These are phyloP conservation scores for Idaea dimidiata DNA, from an alignment of 2,888 invertebrate genomes.

Conservation along the genomic window DNA sequence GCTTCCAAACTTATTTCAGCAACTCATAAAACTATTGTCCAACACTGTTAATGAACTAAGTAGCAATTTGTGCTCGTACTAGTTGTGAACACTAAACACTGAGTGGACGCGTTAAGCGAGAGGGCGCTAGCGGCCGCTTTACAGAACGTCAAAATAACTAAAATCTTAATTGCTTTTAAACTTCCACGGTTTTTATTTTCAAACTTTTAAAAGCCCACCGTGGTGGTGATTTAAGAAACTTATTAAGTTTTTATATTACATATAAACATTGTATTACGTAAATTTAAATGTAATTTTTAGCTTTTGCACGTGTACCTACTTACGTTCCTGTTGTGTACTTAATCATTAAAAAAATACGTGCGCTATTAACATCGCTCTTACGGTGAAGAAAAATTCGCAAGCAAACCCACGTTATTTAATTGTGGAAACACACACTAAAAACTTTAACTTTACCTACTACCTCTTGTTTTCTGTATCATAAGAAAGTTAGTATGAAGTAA, in stretches of 20 bases:
- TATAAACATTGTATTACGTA: not conserved
- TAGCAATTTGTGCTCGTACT: constrained; percentile 31
- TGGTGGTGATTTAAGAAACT: not conserved
- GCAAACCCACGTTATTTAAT: too few relatives aligned
- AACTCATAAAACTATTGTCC: constrained; percentile 75
- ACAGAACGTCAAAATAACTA: constrained; percentile 1
- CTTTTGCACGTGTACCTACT: not conserved
- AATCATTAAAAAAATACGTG: too few relatives aligned
- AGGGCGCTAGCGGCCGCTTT: not conserved
- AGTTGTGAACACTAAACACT: constrained; percentile 6
- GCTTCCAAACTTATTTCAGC: constrained; percentile 69
- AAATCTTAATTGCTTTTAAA: constrained; percentile 1
- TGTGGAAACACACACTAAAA: too few relatives aligned
- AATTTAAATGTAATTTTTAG: not conserved
- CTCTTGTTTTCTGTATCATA: too few relatives aligned
- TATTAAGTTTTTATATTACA: not conserved
- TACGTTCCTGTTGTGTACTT: too few relatives aligned
- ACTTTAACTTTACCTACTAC: too few relatives aligned
- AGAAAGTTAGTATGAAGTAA: too few relatives aligned
- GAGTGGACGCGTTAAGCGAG: not conserved
- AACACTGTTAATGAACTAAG: constrained; percentile 51
- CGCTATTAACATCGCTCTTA: too few relatives aligned
- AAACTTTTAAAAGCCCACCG: not conserved
- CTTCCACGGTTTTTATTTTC: not conserved
- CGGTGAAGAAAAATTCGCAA: too few relatives aligned